A percentile compares a stretch with the other conserved stretches of the same genome.
phyloP scores from a whole-genome alignment of 2,113 vertebrate genomes.

The Apus apus region DNA sequence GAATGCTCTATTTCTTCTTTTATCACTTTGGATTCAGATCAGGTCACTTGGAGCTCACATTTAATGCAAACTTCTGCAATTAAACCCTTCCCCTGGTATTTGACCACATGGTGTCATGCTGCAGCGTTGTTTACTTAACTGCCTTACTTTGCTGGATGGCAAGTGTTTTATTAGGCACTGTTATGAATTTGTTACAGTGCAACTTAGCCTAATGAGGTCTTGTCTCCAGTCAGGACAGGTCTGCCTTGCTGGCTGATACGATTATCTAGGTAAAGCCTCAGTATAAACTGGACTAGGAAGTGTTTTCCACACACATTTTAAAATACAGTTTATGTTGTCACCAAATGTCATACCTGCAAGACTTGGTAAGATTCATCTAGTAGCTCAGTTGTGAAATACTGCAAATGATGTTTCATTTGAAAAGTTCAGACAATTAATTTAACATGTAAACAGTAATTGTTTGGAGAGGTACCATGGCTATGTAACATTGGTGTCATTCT shows the following conservation, averaged over 20 bases:
- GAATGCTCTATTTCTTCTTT: background rate
- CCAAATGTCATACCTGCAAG: background rate
- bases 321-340: background rate
- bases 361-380: background rate
- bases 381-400: background rate
- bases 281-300: background rate
- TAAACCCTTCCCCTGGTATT: slow-evolving; percentile 28
- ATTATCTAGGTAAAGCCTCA: background rate
- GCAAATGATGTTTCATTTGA: background rate
- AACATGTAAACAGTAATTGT: background rate
- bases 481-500: background rate
- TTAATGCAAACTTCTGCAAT: slow-evolving; percentile 34
- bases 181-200: background rate
- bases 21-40: slow-evolving; percentile 11
- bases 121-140: background rate
- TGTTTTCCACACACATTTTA: background rate
- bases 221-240: background rate
- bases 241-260: background rate
- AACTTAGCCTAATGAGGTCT: background rate
- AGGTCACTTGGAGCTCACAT: background rate
- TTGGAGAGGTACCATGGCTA: background rate
- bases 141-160: slow-evolving; percentile 1
- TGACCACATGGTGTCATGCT: slow-evolving; percentile 35
- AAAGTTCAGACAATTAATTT: background rate
- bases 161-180: slow-evolving; percentile 40